Conservation (phyloP, 2,888 invertebrate species). For the Xanthia togata region DNA sequence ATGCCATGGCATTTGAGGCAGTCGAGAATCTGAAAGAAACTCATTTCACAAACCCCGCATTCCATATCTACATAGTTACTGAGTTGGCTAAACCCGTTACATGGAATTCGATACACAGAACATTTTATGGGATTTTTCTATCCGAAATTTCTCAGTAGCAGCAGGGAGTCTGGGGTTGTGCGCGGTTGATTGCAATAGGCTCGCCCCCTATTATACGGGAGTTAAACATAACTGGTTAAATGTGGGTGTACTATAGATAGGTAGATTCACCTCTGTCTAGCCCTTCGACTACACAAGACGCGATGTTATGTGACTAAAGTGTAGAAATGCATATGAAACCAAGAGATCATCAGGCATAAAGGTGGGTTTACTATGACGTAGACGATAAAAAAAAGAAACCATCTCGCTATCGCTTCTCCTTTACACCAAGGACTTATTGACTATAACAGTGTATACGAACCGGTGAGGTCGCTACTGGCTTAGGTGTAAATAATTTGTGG, state of each 20-base stretch:
- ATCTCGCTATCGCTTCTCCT: slow-evolving; percentile 20
- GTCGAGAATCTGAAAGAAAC: too few species aligned
- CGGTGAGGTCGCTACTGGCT: slow-evolving; percentile 67
- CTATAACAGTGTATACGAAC: slow-evolving; percentile 53
- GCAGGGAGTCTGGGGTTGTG: background rate
- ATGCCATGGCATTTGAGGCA: background rate
- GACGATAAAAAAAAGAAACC: too few species aligned
- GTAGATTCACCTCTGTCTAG: background rate
- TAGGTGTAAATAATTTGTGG: slow-evolving; percentile 71
- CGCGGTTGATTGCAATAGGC: background rate
- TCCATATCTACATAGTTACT: background rate
- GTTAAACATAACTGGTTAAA: background rate
- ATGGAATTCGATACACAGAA: too few species aligned
- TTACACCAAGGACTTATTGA: slow-evolving; percentile 27
- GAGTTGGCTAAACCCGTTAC: background rate
- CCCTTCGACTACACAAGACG: background rate
- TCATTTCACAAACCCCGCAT: background rate
- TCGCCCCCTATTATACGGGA: background rate
- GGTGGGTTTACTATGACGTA: background rate
- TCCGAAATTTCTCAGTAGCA: background rate
- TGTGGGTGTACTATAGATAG: background rate
- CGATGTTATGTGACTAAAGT: background rate
- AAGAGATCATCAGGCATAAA: too few species aligned
- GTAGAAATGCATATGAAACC: background rate
- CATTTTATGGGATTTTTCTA: background rate